These are phyloP conservation scores for Drosophila biarmipes DNA, from an alignment of 1,140 invertebrate genomes.

Conservation along the genomic window DNA sequence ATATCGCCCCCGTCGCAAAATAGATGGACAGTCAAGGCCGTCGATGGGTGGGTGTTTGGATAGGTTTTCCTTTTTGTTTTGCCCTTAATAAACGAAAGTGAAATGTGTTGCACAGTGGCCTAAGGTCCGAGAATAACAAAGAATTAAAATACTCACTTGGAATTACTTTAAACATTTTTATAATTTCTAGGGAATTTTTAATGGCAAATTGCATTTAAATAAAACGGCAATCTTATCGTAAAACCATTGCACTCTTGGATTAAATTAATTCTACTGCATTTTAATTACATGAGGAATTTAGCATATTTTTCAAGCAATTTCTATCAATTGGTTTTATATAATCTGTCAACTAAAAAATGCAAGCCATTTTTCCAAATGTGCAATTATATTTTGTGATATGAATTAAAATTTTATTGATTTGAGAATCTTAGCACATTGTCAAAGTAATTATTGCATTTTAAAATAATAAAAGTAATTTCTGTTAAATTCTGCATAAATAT, in stretches of 20 bases:
- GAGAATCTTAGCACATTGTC: too few relatives aligned
- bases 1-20: background rate
- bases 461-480: background rate
- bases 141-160: background rate
- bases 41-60: slow-evolving; percentile 3
- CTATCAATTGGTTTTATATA: background rate
- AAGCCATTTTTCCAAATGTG: background rate
- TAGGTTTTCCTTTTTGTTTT: slow-evolving; percentile 10
- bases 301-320: background rate
- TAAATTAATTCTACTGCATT: background rate
- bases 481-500: background rate
- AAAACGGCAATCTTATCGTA: too few relatives aligned
- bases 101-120: slow-evolving; percentile 12
- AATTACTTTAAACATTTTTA: background rate
- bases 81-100: slow-evolving; percentile 1
- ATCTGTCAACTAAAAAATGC: background rate
- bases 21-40: slow-evolving; percentile 22
- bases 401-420: background rate
- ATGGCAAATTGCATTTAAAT: too few relatives aligned
- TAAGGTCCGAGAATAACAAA: background rate
- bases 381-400: background rate
- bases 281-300: background rate
- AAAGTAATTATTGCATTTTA: too few relatives aligned
- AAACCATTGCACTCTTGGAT: too few relatives aligned
- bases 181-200: too few relatives aligned